phyloP scores from a whole-genome alignment of 2,113 vertebrate species.

The Aphelocoma coerulescens region DNA sequence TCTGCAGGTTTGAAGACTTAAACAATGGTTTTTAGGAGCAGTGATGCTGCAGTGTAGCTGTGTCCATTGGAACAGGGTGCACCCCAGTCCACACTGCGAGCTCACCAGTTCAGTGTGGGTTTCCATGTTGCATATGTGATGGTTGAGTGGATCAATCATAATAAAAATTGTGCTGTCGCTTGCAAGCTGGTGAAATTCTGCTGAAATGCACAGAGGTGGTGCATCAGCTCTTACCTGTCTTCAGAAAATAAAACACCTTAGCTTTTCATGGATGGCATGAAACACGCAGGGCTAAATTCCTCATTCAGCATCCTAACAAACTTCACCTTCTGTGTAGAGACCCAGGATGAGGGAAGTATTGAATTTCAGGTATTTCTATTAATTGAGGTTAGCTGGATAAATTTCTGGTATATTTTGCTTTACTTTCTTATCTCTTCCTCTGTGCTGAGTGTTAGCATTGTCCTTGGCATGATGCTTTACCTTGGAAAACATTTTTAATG shows the following conservation, averaged over 20 bases:
- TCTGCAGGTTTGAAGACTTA: constrained; percentile 11
- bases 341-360: constrained; percentile 16
- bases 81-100: constrained; percentile 31
- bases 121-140: constrained; percentile 52
- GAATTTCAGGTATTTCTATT: constrained; percentile 53
- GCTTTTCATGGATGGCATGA: constrained; percentile 43
- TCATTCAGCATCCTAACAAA: constrained; percentile 52
- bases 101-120: constrained; percentile 43
- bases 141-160: constrained; percentile 20
- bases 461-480: constrained; percentile 44
- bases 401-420: constrained; percentile 59
- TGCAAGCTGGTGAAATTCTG: constrained; percentile 53
- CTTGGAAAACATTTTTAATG: constrained; percentile 11
- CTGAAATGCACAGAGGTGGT: constrained; percentile 64
- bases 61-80: constrained; percentile 34
- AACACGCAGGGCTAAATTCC: constrained; percentile 11
- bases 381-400: constrained; percentile 27
- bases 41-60: constrained; percentile 13
- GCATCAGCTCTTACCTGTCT: constrained; percentile 66
- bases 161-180: neutral
- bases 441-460: constrained; percentile 35
- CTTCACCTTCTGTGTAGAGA: constrained; percentile 16
- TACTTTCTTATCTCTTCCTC: constrained; percentile 21
- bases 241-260: constrained; percentile 64
- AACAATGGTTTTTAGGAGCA: neutral